A percentile compares a stretch with the other conserved stretches of the same genome.
Conservation (phyloP, 2,113 vertebrate species). For the Circaetus gallicus region DNA sequence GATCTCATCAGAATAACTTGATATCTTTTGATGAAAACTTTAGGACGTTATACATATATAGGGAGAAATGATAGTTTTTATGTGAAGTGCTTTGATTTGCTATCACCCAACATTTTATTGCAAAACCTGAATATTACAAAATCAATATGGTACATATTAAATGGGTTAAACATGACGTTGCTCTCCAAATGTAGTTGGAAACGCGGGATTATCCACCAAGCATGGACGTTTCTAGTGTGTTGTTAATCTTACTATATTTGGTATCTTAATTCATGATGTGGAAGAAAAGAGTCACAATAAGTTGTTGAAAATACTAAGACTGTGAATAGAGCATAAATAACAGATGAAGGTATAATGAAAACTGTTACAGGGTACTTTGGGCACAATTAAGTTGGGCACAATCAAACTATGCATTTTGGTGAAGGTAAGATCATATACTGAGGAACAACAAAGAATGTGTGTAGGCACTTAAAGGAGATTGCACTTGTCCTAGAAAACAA, state of each 20-base stretch:
- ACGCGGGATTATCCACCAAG: not conserved
- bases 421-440: not conserved
- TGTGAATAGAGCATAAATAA: not conserved
- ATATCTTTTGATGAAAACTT: not conserved
- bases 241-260: not conserved
- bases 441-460: not conserved
- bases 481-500: not conserved
- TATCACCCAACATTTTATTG: constrained; percentile 1
- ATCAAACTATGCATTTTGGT: not conserved
- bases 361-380: not conserved
- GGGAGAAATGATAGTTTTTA: not conserved
- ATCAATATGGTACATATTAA: not conserved
- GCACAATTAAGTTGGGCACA: not conserved
- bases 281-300: not conserved
- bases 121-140: not conserved
- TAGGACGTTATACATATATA: not conserved
- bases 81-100: not conserved
- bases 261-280: not conserved
- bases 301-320: not conserved
- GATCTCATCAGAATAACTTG: not conserved
- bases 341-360: not conserved
- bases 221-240: not conserved
- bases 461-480: not conserved
- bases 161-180: not conserved
- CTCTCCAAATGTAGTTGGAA: not conserved